These are phyloP conservation scores for Furcifer pardalis DNA, from an alignment of 2,797 vertebrate genomes.

Conservation along the genomic window DNA sequence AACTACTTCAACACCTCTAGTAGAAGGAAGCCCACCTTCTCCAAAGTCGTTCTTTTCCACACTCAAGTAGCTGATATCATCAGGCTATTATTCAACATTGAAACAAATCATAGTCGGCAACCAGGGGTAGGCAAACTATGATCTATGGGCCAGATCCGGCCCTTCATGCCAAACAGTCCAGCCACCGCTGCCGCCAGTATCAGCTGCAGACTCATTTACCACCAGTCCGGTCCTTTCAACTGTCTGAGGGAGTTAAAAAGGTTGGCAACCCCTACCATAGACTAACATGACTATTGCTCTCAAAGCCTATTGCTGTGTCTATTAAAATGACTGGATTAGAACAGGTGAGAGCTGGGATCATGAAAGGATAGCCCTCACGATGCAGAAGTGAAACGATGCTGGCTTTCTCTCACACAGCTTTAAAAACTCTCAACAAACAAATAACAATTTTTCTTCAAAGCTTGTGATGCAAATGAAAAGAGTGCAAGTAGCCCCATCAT, in stretches of 20 bases:
- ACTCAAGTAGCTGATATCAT: not conserved
- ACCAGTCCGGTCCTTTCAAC: no score
- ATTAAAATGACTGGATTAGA: not conserved
- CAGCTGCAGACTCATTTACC: no score
- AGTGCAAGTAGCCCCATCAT: not conserved
- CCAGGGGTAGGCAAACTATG: no score
- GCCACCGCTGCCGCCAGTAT: no score
- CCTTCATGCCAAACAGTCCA: no score
- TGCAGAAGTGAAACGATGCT: not conserved
- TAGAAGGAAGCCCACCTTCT: not conserved
- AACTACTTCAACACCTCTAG: not conserved
- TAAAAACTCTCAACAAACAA: not conserved
- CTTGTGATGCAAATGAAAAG: not conserved
- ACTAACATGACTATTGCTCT: no score
- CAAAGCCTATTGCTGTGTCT: not conserved
- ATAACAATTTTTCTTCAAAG: not conserved
- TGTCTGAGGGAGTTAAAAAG: no score
- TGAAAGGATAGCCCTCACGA: not conserved
- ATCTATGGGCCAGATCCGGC: no score
- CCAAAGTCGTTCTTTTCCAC: not conserved
- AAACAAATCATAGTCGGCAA: no score
- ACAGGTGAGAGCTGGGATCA: not conserved
- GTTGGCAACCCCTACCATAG: no score
- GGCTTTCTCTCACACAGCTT: not conserved
- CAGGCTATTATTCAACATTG: not conserved